Base-by-base conservation (phyloP, 2,113 vertebrate genomes). In the Notarius lentiginosus region DNA sequence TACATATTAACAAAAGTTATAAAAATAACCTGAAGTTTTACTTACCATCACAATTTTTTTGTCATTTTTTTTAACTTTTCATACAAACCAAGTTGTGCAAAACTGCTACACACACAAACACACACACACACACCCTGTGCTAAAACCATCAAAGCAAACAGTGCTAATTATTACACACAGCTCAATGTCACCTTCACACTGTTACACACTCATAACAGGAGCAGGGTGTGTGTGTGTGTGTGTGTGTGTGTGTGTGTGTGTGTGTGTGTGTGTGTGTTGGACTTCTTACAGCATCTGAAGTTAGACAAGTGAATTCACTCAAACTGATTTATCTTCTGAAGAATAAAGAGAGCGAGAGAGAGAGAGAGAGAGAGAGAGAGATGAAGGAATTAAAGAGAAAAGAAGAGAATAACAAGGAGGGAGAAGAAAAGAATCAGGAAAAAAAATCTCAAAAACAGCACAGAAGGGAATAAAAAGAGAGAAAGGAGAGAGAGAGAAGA, bases 161-260 rank as follows among this genome's bases (percentile, higher is more conserved):
- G 49, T 86, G 68, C 81, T 86, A 88, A 86, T 90, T 82, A 88
- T 88, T 86, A 84, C 34, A 55, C 49, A 82, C 82, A 87, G 15
- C 88, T 87, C 82, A 88, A 87, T 84, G 87, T 87, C 87, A 90
- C 76, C 83, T 86, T 90, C 87, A 60, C 81, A 27, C 17, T 30
- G 47, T 90, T 79, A 86, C 55, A 87, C 68, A 79, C 80, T 79
- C 65, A 84, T 72, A 90, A 83, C 77, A 79, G 86, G 85, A 89
- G 55, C 34, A 72, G 30, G 63, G 60, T 66, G 79, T n/a, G 86
- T 55, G 49, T 77, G 75, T 77, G 75, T 79, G 75, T 55, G 75
- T 55, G 75, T 55, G 75, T 56, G 76, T 55, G 76, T 56, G 76
- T 56, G 76, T 79, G 76, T 30, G 76, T 77, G 75, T 55, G 75